Evolutionary conservation across 2,888 invertebrate genomes (phyloP).

Genomic region (Drosophila aldrichi): DNA sequence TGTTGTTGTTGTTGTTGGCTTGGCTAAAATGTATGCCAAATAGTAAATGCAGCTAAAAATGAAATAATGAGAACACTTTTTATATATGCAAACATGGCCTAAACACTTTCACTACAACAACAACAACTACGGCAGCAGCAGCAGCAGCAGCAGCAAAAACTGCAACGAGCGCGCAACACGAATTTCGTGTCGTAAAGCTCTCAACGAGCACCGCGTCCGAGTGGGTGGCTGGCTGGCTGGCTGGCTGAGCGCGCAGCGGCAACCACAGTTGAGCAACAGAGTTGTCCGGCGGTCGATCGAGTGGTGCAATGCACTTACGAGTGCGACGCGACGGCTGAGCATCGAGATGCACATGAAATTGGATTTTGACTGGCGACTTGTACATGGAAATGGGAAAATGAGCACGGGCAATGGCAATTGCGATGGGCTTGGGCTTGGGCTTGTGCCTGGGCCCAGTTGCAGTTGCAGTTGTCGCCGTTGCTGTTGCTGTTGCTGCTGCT

Average conservation of each 20-base stretch:
- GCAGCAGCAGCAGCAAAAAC: constrained; percentile 14
- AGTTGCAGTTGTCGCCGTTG: constrained; percentile 11
- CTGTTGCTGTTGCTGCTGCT: neutral
- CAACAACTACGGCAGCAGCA: neutral
- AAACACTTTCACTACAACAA: constrained; percentile 64
- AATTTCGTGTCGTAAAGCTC: constrained; percentile 58
- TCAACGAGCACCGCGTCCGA: constrained; percentile 24
- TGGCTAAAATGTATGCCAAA: constrained; percentile 54
- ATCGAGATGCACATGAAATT: constrained; percentile 32
- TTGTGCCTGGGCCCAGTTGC: neutral
- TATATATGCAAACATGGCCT: constrained; percentile 45
- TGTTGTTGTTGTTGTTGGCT: constrained; percentile 4
- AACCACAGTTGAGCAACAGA: constrained; percentile 13
- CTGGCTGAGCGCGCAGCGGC: constrained; percentile 10
- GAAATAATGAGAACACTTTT: constrained; percentile 62
- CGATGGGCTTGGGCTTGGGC: constrained; percentile 22
- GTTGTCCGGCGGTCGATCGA: neutral
- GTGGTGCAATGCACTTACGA: constrained; percentile 17
- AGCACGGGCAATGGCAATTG: constrained; percentile 15
- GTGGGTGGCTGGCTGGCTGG: constrained; percentile 20
- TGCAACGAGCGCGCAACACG: constrained; percentile 49
- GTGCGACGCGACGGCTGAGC: constrained; percentile 1
- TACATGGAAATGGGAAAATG: constrained; percentile 26
- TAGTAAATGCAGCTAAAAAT: constrained; percentile 53
- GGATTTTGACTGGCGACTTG: constrained; percentile 9